Evolutionary conservation across 2,797 vertebrate genomes (phyloP), one percentile per base, ranked within the genome.

Genomic region (Remorina albescens): DNA sequence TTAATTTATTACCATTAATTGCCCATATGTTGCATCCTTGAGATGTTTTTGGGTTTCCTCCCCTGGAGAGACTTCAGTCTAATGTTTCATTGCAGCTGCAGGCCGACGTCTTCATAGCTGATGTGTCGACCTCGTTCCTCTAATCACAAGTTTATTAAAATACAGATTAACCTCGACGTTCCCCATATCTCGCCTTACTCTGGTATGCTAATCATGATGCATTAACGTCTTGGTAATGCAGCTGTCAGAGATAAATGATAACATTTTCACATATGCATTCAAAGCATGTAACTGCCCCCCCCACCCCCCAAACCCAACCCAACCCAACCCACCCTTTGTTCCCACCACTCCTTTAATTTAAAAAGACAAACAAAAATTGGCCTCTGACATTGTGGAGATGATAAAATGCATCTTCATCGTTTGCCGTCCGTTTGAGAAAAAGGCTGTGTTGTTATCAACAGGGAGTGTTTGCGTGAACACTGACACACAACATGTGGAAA

Each of bases 331-430:
- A 23, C 32, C 5, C 39, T 7, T 2, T 21, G 0, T 55, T 44
- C 10, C 37, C 37, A 60, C 2, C 19, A 21, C 3, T 19, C 37
- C 7, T 8, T 26, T 25, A 18, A 28, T 50, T 23, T 41, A 37
- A 39, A 28, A 18, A 32, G 23, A 36, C 65, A 32, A 64, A 59
- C 26, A 61, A 64, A 61, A 64, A 56, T 18, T 0, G 12, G 30
- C 30, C 30, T 16, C 0, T 21, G 25, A 18, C 44, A 57, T 57
- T 46, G 23, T 62, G 53, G 39, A 34, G 53, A 36, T 59, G 53
- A 70, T 84, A 18, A 81, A 85, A 74, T 74, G 65, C 23, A 74
- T 72, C 58, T 82, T 78, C 66, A 41, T 60, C 32, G 66, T 34
- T 39, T 36, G 4, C 71, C 30, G 88, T 85, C 36, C 54, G 34